These are phyloP conservation scores for Erpobdella octoculata DNA, from an alignment of 2,888 invertebrate species.

Conservation along the genomic window DNA sequence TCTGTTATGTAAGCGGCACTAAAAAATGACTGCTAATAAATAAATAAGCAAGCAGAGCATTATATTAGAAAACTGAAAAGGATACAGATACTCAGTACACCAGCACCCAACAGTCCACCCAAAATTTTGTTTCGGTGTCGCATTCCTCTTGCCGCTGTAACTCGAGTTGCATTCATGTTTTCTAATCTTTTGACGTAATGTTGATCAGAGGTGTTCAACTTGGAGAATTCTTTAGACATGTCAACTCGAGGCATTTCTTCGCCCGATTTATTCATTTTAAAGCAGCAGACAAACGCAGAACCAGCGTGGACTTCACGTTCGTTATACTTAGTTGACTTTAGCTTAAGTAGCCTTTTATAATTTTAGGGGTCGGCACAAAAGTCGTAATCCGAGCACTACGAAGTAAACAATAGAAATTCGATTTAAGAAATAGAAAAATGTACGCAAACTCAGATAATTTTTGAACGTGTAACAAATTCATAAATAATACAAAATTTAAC, in stretches of 20 bases:
- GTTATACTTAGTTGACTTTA: too few species aligned
- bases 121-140: conserved; percentile 64
- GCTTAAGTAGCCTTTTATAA: not conserved
- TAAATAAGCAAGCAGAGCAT: too few species aligned
- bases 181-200: conserved; percentile 74
- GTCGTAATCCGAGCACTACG: not conserved
- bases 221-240: conserved; percentile 48
- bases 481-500: too few species aligned
- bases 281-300: too few species aligned
- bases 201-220: conserved; percentile 58
- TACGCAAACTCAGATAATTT: too few species aligned
- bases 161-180: conserved; percentile 67
- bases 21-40: too few species aligned
- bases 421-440: too few species aligned
- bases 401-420: not conserved
- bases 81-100: conserved; percentile 63
- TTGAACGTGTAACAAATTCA: too few species aligned
- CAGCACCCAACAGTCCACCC: conserved; percentile 61
- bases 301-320: too few species aligned
- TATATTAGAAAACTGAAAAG: too few species aligned
- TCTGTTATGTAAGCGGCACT: too few species aligned
- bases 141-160: conserved; percentile 60
- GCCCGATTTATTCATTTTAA: conserved; percentile 40
- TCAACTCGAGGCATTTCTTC: conserved; percentile 59
- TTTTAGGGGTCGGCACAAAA: not conserved